Evolutionary conservation across 1,140 invertebrate species (phyloP).

Genomic region (Brachionus koreanus): DNA sequence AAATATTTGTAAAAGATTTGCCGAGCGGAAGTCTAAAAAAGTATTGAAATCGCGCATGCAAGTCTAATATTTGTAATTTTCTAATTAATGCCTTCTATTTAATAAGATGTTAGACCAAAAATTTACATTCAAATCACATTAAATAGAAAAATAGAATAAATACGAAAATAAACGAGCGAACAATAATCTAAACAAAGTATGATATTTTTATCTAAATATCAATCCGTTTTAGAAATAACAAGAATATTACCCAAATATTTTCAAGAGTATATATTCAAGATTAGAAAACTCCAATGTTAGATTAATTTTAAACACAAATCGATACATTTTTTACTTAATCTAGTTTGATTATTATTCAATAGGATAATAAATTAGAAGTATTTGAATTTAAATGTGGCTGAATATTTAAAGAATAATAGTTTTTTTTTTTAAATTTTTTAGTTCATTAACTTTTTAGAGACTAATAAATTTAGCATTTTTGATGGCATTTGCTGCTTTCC

Average conservation of each 20-base stretch:
- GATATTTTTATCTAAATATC: slow-evolving; percentile 18
- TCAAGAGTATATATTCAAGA: background rate
- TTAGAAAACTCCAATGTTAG: background rate
- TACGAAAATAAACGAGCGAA: background rate
- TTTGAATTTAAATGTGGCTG: too few relatives aligned
- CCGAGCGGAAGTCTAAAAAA: background rate
- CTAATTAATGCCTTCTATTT: slow-evolving; percentile 14
- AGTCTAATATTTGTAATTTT: slow-evolving; percentile 28
- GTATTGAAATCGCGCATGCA: background rate
- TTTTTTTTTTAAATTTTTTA: too few relatives aligned
- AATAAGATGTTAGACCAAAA: background rate
- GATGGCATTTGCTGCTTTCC: too few relatives aligned
- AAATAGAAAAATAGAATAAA: slow-evolving; percentile 20
- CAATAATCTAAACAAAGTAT: slow-evolving; percentile 6
- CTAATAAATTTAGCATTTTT: too few relatives aligned
- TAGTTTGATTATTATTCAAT: too few relatives aligned
- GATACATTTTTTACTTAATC: background rate
- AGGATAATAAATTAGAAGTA: too few relatives aligned
- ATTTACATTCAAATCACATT: slow-evolving; percentile 41
- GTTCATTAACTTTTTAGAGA: too few relatives aligned
- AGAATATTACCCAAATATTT: slow-evolving; percentile 3
- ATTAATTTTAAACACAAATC: background rate
- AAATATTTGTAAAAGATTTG: slow-evolving; percentile 5
- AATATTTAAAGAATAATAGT: too few relatives aligned
- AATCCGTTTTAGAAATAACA: background rate